Conservation (phyloP, 2,888 invertebrate genomes). For the Parnassius mnemosyne region DNA sequence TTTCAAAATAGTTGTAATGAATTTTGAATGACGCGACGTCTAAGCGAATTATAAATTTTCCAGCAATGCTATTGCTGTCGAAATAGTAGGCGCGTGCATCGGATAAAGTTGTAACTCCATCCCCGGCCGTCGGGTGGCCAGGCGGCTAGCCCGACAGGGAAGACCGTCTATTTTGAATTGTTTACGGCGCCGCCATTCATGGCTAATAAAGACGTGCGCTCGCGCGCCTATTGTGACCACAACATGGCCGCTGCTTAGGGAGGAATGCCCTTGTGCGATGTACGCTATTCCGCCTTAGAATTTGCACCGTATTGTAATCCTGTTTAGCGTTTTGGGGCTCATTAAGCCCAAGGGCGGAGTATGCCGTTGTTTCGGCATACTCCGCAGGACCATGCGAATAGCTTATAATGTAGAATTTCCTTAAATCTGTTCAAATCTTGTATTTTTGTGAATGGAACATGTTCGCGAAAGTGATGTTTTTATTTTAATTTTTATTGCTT, state of each 20-base stretch:
- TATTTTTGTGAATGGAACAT: too few species aligned
- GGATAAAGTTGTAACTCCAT: constrained; percentile 30
- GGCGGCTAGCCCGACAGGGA: constrained; percentile 31
- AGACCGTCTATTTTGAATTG: constrained; percentile 64
- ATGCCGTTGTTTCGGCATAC: too few species aligned
- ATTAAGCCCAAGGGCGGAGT: constrained; percentile 10
- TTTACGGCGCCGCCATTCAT: constrained; percentile 62
- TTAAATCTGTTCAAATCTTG: too few species aligned
- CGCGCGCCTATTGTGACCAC: constrained; percentile 51
- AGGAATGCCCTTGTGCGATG: constrained; percentile 50
- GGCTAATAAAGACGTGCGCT: constrained; percentile 55
- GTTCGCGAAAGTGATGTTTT: too few species aligned
- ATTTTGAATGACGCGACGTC: neutral
- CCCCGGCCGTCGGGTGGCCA: constrained; percentile 21
- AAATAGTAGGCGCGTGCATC: constrained; percentile 19
- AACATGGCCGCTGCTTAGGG: constrained; percentile 47
- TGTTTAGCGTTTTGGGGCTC: constrained; percentile 18
- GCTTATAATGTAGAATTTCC: too few species aligned
- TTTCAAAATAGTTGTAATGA: neutral
- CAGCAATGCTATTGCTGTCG: constrained; percentile 11
- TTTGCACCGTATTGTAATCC: constrained; percentile 23
- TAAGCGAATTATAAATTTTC: constrained; percentile 3
- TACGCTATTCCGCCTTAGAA: constrained; percentile 8
- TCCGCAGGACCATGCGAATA: too few species aligned
- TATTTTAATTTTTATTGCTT: too few species aligned